Evolutionary conservation across 2,113 vertebrate species (phyloP).

Genomic region (Pelobates fuscus): DNA sequence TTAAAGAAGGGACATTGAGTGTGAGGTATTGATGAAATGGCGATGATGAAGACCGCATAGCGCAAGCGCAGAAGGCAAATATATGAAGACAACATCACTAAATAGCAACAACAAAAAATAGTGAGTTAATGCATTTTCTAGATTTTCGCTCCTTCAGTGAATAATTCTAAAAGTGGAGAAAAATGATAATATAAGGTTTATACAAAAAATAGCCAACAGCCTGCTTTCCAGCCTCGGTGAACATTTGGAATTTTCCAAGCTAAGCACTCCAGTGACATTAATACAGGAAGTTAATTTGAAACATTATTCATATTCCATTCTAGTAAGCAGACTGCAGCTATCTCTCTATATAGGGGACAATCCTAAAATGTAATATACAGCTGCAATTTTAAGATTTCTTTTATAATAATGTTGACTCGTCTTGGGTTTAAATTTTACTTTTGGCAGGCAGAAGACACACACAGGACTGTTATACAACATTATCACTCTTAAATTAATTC

Average conservation of each 20-base stretch:
- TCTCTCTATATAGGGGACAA: background rate
- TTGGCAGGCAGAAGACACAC: conserved; percentile 25
- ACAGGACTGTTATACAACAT: conserved; percentile 36
- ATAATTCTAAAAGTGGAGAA: no score
- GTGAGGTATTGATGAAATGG: no score
- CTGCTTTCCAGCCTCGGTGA: no score
- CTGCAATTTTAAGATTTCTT: conserved; percentile 16
- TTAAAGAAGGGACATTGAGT: no score
- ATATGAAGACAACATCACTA: no score
- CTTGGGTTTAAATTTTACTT: conserved; percentile 6
- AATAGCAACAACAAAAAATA: no score
- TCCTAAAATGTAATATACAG: conserved; percentile 7
- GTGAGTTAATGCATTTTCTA: no score
- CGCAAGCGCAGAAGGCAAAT: no score
- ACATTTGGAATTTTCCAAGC: background rate
- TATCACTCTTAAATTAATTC: conserved; percentile 32
- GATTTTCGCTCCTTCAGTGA: no score
- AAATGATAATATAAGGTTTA: no score
- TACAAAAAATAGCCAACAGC: background rate
- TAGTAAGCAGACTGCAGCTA: background rate
- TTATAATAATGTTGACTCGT: conserved; percentile 15
- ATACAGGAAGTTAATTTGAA: conserved; percentile 28
- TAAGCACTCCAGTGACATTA: background rate
- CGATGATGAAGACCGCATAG: no score
- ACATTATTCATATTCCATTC: conserved; percentile 15